phyloP scores from a whole-genome alignment of 2,888 invertebrate genomes.

The Hypselothyrea guttata region DNA sequence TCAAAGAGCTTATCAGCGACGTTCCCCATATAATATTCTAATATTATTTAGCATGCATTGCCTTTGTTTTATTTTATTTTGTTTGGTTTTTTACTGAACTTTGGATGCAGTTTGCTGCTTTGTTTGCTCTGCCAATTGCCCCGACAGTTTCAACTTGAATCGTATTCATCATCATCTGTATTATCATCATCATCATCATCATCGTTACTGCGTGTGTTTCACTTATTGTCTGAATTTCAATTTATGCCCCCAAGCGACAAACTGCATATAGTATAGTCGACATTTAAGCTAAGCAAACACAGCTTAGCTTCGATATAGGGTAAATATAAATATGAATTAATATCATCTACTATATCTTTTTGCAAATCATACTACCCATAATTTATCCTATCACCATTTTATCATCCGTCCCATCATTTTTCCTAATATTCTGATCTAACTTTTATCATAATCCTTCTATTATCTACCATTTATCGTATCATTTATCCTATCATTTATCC shows the following conservation, averaged over 20 bases:
- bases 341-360: too few species aligned
- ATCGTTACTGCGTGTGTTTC: background rate
- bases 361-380: too few species aligned
- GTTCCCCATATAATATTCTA: background rate
- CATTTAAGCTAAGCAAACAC: background rate
- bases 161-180: constrained; percentile 1
- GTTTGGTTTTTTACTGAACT: background rate
- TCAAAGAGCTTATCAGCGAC: background rate
- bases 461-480: too few species aligned
- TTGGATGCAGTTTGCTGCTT: background rate
- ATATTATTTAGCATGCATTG: constrained; percentile 7
- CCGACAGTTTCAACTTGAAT: background rate
- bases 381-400: too few species aligned
- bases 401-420: too few species aligned
- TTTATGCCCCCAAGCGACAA: constrained; percentile 7
- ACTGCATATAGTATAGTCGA: background rate
- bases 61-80: too few species aligned
- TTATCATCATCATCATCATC: background rate
- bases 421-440: too few species aligned
- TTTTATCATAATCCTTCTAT: background rate
- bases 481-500: too few species aligned
- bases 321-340: background rate
- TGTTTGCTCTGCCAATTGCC: background rate
- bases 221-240: constrained; percentile 15
- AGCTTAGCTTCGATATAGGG: background rate